Evolutionary conservation across 2,888 invertebrate species (phyloP).

Genomic region (Drosophila greeni): DNA sequence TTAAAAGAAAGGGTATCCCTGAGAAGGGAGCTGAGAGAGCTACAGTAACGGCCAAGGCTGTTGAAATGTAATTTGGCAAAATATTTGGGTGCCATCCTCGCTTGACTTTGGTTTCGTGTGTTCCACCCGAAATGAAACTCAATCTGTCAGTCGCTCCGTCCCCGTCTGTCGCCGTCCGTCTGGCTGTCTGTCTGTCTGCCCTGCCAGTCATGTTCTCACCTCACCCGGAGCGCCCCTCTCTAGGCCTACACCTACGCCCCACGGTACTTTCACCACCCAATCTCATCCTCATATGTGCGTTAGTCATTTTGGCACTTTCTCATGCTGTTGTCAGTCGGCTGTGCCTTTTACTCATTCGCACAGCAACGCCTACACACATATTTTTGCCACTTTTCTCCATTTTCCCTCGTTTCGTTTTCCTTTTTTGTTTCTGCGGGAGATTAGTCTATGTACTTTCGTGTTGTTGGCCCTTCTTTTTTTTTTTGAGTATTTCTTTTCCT

Average conservation of each 20-base stretch:
- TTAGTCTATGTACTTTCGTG: conserved; percentile 53
- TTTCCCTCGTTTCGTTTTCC: conserved; percentile 6
- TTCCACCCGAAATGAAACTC: conserved; percentile 68
- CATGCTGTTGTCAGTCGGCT: conserved; percentile 67
- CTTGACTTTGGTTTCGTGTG: conserved; percentile 48
- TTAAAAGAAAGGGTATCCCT: conserved; percentile 31
- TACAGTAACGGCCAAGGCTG: conserved; percentile 60
- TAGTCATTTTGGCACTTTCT: conserved; percentile 73
- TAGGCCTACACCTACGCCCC: conserved; percentile 18
- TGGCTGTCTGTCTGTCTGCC: conserved; percentile 29
- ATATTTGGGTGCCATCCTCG: conserved; percentile 60
- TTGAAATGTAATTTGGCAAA: conserved; percentile 73
- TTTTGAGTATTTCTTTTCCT: conserved; percentile 27
- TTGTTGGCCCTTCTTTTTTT: conserved; percentile 11
- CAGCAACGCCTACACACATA: conserved; percentile 50
- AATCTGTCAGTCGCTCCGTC: conserved; percentile 68
- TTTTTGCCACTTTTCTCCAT: conserved; percentile 17
- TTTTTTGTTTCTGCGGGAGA: conserved; percentile 48
- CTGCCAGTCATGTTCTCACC: conserved; percentile 50
- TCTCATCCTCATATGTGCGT: conserved; percentile 52
- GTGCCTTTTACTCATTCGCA: conserved; percentile 45
- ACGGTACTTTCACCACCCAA: not conserved
- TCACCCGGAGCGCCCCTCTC: not conserved
- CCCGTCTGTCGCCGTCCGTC: conserved; percentile 9
- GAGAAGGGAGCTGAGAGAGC: conserved; percentile 10